Conservation (phyloP, 2,888 invertebrate species). For the Plagodis dolabraria region DNA sequence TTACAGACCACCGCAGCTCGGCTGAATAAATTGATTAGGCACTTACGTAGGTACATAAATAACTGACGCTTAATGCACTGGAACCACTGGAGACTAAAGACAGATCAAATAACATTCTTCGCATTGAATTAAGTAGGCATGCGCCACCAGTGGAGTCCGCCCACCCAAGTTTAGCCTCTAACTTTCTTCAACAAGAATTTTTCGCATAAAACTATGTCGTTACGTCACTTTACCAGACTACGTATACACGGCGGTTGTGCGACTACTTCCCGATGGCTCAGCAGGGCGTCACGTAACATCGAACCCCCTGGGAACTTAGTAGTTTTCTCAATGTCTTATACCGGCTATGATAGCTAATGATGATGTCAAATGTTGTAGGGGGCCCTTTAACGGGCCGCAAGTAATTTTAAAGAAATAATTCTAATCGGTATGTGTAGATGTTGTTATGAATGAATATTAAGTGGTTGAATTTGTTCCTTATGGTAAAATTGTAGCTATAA, state of each 20-base stretch:
- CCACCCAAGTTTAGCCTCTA: constrained; percentile 20
- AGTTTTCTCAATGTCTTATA: constrained; percentile 6
- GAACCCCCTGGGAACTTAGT: constrained; percentile 11
- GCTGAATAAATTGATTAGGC: neutral
- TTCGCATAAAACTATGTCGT: constrained; percentile 16
- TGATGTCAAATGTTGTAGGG: constrained; percentile 12
- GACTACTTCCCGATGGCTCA: constrained; percentile 1
- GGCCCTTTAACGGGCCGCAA: neutral
- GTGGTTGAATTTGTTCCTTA: no score
- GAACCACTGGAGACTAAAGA: constrained; percentile 1
- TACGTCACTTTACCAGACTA: neutral
- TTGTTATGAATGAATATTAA: no score
- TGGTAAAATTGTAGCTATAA: no score
- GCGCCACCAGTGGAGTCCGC: constrained; percentile 1
- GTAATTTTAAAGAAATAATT: neutral
- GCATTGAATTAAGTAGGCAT: constrained; percentile 7
- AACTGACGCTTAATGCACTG: no score
- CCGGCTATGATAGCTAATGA: constrained; percentile 12
- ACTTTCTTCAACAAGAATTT: constrained; percentile 9
- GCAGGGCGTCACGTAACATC: constrained; percentile 12
- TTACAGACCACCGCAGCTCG: constrained; percentile 1
- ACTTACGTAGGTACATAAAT: no score
- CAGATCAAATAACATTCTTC: constrained; percentile 7
- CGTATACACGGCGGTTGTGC: neutral
- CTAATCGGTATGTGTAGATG: no score